Evolutionary conservation across 2,888 invertebrate genomes (phyloP), one percentile per base, ranked within the genome.

Genomic region (Busseola fusca): DNA sequence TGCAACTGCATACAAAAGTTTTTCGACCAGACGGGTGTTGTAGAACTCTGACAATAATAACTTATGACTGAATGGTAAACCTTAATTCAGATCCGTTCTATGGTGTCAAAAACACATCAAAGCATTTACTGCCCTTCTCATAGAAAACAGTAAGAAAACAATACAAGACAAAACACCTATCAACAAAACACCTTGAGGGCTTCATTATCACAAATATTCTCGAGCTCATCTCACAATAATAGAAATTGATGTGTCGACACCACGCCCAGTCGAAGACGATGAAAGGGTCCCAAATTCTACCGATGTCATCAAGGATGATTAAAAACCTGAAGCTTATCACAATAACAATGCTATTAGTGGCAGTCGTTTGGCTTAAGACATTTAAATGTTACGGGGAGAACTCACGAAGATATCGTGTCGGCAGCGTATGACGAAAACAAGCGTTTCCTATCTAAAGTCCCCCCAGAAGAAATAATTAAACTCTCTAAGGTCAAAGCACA

Each of bases 281-380:
- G 87, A 90, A 90, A 91, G 87, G 87, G 78, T 66, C 72, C 79
- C 81, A 87, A 90, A 91, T 90, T 90, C 86, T 83, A 83, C 76
- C 68, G 74, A 74, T 89, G 91, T 89, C 93, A 91, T 86, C 85
- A 74, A 80, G 84, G 84, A 91, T 91, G 89, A 93, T 91, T 91
- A 91, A 91, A 92, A 92, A 90, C 88, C 75, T 75, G 76, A 82
- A 80, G 86, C 82, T 87, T 86, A 89, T 86, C 82, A 89, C 83
- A 87, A 90, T 89, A 87, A 86, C 85, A 88, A 84, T 75, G 86
- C 88, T 84, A 89, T 91, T 91, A 91, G 86, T 80, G 82, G 74
- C 84, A 87, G 85, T 77, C 73, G 74, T 82, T 85, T 78, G 75
- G 69, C 65, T 83, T 30, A 57, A 70, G 69, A 42, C 40, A 37